Base-by-base conservation (phyloP, 1,140 invertebrate genomes). In the Drosophila pachea region DNA sequence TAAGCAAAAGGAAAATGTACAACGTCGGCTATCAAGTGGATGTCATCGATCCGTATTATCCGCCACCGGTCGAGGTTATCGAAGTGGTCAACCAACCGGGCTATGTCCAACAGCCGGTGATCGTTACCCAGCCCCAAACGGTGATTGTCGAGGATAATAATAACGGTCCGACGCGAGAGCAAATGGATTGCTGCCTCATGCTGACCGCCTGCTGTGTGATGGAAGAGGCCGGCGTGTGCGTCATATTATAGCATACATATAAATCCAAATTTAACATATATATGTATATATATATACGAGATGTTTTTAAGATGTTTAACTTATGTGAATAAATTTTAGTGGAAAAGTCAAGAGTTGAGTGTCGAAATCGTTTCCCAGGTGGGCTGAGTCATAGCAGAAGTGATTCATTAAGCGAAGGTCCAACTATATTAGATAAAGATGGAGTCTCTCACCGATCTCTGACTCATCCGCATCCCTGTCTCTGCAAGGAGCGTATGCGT, bases 1-100 rank as follows among this genome's bases (percentile, higher is more conserved):
- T 6, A 9, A 40, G 38, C 11, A 4, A 4, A 43, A 71, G 40
- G 4, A 68, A 22, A 50, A 86, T 86, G 81, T 84, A 74, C 61
- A 84, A 84, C 59, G 49, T 77, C 35, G 81, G 81, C 42, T 84
- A 74, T 12, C 70, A 84, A 58, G 77, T 84, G 67, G 81, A 84
- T 4, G 60, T 84, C 12, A 76, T 84, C 32, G 81, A 84, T 69
- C 79, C 79, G 4, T 83, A 76, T 8, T 83, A 83, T 48, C 76
- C 52, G 2, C 74, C 74, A 1, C 73, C 73, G 8, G 64, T 73
- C 14, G 74, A 76, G 31, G 48, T 76, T 2, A 66, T 76, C 1
- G 74, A 73, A 14, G 72, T 71, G 2, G 59, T 76, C 45, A 72
- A 38, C 11, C 78, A 72, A 0, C 78, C 74, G 33, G 40, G 42